A percentile compares a stretch with the other conserved stretches of the same genome.
These are phyloP conservation scores for Pipistrellus pipistrellus DNA, from an alignment of 2,797 vertebrate genomes.

Conservation along the genomic window DNA sequence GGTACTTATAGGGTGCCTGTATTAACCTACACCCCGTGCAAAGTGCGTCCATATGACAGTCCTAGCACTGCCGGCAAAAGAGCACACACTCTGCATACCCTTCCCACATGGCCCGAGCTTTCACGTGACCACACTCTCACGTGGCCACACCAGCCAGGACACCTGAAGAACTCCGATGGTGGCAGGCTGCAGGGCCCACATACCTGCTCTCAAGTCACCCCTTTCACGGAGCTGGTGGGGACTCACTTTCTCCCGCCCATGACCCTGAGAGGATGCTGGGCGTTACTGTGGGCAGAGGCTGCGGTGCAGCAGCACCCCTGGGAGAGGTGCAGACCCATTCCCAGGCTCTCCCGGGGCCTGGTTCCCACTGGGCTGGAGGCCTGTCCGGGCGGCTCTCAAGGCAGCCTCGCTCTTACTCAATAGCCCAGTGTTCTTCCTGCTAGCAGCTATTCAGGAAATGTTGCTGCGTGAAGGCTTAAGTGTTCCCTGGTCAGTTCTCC, in stretches of 20 bases:
- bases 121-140: background rate
- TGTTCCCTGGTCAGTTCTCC: background rate
- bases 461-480: background rate
- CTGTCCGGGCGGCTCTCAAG: background rate
- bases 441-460: background rate
- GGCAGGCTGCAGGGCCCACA: background rate
- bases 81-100: background rate
- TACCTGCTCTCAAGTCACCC: background rate
- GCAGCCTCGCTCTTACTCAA: background rate
- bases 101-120: rapidly evolving
- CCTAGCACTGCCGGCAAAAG: background rate
- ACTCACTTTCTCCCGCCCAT: background rate
- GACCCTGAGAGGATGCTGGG: background rate
- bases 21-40: background rate
- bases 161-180: background rate
- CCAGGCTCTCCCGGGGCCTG: background rate
- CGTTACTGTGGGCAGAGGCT: background rate
- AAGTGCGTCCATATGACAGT: background rate
- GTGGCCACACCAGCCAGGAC: background rate
- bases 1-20: background rate
- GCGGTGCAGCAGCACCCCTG: background rate
- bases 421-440: background rate
- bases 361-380: background rate
- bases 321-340: background rate
- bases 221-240: background rate